These are phyloP conservation scores for Cheiracanthium punctorium DNA, from an alignment of 2,888 invertebrate species.

Conservation along the genomic window DNA sequence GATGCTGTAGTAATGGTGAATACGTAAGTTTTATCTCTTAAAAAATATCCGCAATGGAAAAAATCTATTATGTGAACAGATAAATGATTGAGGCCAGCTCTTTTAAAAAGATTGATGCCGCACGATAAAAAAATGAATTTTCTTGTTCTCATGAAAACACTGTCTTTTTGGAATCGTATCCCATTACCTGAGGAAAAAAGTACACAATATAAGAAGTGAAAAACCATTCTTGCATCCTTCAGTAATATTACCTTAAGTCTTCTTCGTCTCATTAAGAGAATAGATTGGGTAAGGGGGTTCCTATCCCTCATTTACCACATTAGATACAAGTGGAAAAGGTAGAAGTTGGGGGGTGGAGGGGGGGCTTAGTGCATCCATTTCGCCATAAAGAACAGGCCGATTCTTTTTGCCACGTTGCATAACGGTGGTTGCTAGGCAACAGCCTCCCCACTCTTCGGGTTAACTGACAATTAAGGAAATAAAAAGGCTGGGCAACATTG, in stretches of 20 bases:
- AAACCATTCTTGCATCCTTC: constrained; percentile 8
- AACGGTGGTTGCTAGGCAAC: constrained; percentile 67
- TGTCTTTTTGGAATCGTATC: too few species aligned
- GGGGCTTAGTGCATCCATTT: constrained; percentile 47
- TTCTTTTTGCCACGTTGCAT: constrained; percentile 69
- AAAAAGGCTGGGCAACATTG: constrained; percentile 51
- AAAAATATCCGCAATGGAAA: too few species aligned
- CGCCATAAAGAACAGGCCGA: constrained; percentile 62
- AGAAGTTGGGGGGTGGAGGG: not conserved
- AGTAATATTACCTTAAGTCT: constrained; percentile 50
- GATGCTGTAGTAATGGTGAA: too few species aligned
- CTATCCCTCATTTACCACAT: constrained; percentile 60
- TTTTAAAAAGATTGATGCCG: too few species aligned
- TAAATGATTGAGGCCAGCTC: too few species aligned
- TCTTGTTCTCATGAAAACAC: too few species aligned
- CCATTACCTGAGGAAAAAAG: too few species aligned
- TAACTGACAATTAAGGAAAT: constrained; percentile 70
- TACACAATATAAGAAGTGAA: not conserved
- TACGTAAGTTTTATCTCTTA: too few species aligned
- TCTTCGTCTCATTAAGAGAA: constrained; percentile 61
- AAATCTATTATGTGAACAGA: too few species aligned
- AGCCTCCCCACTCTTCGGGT: constrained; percentile 59
- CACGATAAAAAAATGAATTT: too few species aligned
- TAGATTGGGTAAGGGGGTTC: constrained; percentile 44
- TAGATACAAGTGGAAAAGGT: constrained; percentile 28